Percentiles rank a stretch among this genome's conserved stretches.
phyloP scores from a whole-genome alignment of 2,113 vertebrate genomes.

The Brachionichthys hirsutus region DNA sequence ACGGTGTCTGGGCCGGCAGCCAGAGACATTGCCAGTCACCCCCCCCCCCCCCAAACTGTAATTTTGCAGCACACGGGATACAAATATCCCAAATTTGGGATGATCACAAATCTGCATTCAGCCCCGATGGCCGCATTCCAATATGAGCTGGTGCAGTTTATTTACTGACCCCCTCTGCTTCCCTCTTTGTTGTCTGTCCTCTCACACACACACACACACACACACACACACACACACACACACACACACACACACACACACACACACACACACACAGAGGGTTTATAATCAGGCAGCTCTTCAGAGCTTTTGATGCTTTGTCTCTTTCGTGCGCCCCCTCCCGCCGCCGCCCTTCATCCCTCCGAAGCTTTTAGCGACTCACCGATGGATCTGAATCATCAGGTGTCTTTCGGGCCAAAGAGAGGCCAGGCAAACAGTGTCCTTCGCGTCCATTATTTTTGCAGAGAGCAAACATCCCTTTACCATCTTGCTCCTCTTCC shows the following conservation, averaged over 20 bases:
- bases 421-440: no score
- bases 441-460: no score
- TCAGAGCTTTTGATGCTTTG: no score
- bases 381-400: no score
- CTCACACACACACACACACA: slow-evolving; percentile 1
- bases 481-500: no score
- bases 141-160: slow-evolving; percentile 44
- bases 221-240: slow-evolving; percentile 21
- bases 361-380: no score
- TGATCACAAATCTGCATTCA: slow-evolving; percentile 57
- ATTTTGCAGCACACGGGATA: slow-evolving; percentile 35
- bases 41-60: slow-evolving; percentile 21
- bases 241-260: slow-evolving; percentile 1
- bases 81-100: slow-evolving; percentile 64
- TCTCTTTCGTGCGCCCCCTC: no score
- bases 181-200: slow-evolving; percentile 13
- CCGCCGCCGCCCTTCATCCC: no score
- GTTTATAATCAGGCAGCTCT: no score
- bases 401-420: no score
- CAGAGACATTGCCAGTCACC: slow-evolving; percentile 16
- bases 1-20: slow-evolving; percentile 25
- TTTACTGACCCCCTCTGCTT: slow-evolving; percentile 38
- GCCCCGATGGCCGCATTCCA: slow-evolving; percentile 45
- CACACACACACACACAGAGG: not conserved
- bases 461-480: no score